phyloP scores from a whole-genome alignment of 1,140 invertebrate genomes.

The Eueides isabella region DNA sequence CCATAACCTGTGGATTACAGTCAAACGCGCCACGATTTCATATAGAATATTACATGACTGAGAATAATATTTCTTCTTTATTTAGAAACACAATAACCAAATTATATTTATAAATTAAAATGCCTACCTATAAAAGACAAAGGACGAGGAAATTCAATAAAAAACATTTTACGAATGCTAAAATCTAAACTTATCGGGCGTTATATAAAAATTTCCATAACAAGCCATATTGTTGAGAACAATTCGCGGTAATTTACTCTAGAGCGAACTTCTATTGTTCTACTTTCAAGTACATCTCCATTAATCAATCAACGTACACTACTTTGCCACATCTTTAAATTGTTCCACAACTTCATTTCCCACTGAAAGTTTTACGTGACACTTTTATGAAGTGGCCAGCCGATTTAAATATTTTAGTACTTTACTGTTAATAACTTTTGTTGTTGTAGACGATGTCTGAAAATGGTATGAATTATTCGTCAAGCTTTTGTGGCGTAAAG shows the following conservation, averaged over 20 bases:
- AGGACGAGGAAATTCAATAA: background rate
- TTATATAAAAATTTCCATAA: constrained; percentile 1
- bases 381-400: background rate
- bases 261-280: constrained; percentile 1
- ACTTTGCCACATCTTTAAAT: constrained; percentile 2
- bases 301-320: constrained; percentile 15
- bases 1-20: too few species aligned
- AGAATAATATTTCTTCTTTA: background rate
- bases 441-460: too few species aligned
- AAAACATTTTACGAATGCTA: background rate
- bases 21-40: too few species aligned
- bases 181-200: background rate
- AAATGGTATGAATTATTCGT: too few species aligned
- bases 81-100: background rate
- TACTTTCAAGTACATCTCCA: constrained; percentile 15
- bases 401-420: background rate
- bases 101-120: background rate
- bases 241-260: constrained; percentile 7
- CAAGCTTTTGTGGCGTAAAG: too few species aligned
- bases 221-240: background rate
- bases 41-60: background rate
- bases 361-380: background rate
- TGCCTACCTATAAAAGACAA: background rate
- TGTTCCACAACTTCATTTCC: background rate
- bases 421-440: too few species aligned